phyloP scores from a whole-genome alignment of 2,113 vertebrate genomes.

The Telmatochromis sp. region DNA sequence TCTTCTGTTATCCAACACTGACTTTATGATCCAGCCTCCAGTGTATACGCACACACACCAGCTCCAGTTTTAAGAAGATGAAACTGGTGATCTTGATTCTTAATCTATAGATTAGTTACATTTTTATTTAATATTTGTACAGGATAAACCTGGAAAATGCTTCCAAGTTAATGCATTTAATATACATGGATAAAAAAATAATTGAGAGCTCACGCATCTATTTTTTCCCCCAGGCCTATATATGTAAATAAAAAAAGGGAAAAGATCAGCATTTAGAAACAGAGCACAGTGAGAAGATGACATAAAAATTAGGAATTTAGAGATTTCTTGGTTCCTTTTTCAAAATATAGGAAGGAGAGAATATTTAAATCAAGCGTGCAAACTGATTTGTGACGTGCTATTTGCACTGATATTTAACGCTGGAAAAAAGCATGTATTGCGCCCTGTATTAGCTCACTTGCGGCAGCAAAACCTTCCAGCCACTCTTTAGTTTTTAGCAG shows the following conservation, averaged over 20 bases:
- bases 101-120: background rate
- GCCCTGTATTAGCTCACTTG: background rate
- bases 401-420: background rate
- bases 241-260: background rate
- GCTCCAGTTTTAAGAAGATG: background rate
- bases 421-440: background rate
- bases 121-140: background rate
- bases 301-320: background rate
- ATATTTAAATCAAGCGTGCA: rapidly evolving
- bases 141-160: background rate
- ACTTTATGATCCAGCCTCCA: background rate
- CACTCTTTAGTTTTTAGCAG: background rate
- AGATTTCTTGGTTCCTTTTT: background rate
- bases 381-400: background rate
- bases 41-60: background rate
- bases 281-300: background rate
- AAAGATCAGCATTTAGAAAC: background rate
- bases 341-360: background rate
- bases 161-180: background rate
- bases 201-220: background rate
- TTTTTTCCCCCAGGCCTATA: rapidly evolving
- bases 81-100: background rate
- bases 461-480: background rate
- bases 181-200: background rate
- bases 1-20: background rate